phyloP scores from a whole-genome alignment of 2,113 vertebrate genomes.

The Synchiropus splendidus region DNA sequence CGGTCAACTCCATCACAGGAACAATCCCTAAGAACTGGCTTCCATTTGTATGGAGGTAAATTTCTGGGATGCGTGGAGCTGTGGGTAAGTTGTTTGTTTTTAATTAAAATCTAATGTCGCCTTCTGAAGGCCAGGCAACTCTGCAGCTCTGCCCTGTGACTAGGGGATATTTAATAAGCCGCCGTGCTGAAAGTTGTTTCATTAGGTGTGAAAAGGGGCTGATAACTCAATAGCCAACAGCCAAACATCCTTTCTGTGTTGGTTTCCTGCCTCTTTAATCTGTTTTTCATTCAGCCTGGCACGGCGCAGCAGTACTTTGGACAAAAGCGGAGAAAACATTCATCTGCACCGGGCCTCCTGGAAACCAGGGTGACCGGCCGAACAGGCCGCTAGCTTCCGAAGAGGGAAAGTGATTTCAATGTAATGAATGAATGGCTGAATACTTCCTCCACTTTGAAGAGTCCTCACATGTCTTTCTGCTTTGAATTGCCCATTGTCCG shows the following conservation, averaged over 20 bases:
- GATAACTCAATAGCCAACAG: constrained; percentile 72
- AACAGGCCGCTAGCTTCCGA: constrained; percentile 47
- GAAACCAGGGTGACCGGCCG: constrained; percentile 48
- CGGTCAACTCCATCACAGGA: constrained; percentile 24
- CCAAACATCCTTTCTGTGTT: constrained; percentile 65
- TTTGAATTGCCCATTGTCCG: too few relatives aligned
- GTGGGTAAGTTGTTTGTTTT: constrained; percentile 64
- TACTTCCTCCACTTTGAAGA: too few relatives aligned
- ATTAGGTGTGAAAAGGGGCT: constrained; percentile 71
- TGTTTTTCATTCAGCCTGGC: constrained; percentile 69
- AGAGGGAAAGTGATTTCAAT: constrained; percentile 33
- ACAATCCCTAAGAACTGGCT: constrained; percentile 35
- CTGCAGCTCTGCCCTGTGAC: constrained; percentile 52
- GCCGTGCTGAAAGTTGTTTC: constrained; percentile 68
- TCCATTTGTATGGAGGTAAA: constrained; percentile 41
- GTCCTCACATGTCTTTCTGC: too few relatives aligned
- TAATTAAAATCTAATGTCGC: constrained; percentile 66
- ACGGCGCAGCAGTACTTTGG: constrained; percentile 53
- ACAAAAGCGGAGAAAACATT: constrained; percentile 55
- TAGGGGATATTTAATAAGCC: constrained; percentile 66
- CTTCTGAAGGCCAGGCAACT: constrained; percentile 52
- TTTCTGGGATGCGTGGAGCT: constrained; percentile 49
- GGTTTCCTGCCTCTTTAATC: constrained; percentile 64
- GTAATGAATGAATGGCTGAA: constrained; percentile 24
- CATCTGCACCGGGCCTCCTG: constrained; percentile 58